Percentiles rank a stretch among this genome's conserved stretches.
These are phyloP conservation scores for Sebastiscus tertius DNA, from an alignment of 2,797 vertebrate species.

Conservation along the genomic window DNA sequence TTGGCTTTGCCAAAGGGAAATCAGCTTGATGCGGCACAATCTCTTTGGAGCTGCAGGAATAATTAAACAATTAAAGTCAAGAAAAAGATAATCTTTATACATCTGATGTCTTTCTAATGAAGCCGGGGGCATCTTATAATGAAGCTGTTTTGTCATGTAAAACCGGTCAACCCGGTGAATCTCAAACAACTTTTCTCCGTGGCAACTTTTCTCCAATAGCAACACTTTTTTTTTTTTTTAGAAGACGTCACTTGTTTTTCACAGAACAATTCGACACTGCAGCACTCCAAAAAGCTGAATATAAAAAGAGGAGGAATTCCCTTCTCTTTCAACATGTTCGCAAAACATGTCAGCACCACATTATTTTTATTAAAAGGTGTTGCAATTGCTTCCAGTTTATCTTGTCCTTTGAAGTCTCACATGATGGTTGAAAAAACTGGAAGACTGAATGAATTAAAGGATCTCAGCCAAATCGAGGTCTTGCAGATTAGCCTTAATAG, in stretches of 20 bases:
- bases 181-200: constrained; percentile 63
- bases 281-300: background rate
- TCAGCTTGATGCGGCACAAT: constrained; percentile 88
- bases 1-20: constrained; percentile 92
- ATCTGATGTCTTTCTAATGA: constrained; percentile 90
- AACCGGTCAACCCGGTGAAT: constrained; percentile 74
- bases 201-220: constrained; percentile 66
- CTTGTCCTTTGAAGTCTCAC: constrained; percentile 30
- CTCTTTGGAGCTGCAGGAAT: constrained; percentile 87
- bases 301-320: background rate
- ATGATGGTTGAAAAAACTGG: constrained; percentile 21
- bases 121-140: constrained; percentile 78
- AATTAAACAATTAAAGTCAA: constrained; percentile 97
- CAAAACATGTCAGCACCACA: constrained; percentile 9
- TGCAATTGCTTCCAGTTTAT: constrained; percentile 12
- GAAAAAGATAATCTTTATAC: constrained; percentile 92
- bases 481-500: constrained; percentile 74
- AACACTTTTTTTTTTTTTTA: constrained; percentile 17
- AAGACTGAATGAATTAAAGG: constrained; percentile 48
- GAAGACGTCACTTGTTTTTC: constrained; percentile 36
- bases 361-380: constrained; percentile 22
- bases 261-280: background rate
- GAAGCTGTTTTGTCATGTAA: constrained; percentile 83
- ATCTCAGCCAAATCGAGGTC: constrained; percentile 67
- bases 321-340: background rate